These are phyloP conservation scores for Drosophila mojavensis DNA, from an alignment of 1,140 invertebrate genomes.

Conservation along the genomic window DNA sequence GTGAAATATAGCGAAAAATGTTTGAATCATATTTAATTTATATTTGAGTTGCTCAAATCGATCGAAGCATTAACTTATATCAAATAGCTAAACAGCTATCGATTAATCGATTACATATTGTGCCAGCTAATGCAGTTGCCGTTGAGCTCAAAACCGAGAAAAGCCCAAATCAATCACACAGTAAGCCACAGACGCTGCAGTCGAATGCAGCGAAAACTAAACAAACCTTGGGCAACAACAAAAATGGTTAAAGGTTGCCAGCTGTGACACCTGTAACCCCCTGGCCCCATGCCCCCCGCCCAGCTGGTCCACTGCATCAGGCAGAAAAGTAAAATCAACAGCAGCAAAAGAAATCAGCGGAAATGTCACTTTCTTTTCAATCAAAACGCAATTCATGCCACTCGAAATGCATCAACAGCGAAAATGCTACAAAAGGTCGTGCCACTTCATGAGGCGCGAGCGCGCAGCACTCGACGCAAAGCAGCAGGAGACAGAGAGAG, in stretches of 20 bases:
- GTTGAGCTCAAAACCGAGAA: no score
- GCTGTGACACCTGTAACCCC: background rate
- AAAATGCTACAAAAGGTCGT: slow-evolving; percentile 49
- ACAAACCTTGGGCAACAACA: slow-evolving; percentile 29
- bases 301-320: background rate
- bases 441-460: slow-evolving; percentile 41
- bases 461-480: slow-evolving; percentile 36
- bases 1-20: no score
- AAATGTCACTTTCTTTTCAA: slow-evolving; percentile 83
- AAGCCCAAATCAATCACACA: no score
- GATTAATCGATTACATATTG: background rate
- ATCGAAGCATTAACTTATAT: no score
- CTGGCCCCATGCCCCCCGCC: background rate
- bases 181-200: slow-evolving; percentile 32
- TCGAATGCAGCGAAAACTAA: slow-evolving; percentile 14
- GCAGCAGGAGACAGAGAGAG: slow-evolving; percentile 29
- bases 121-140: no score
- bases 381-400: slow-evolving; percentile 82
- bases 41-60: no score
- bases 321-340: slow-evolving; percentile 57
- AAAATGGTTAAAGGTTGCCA: slow-evolving; percentile 8
- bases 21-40: no score
- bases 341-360: slow-evolving; percentile 70
- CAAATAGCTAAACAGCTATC: no score
- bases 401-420: slow-evolving; percentile 58